Evolutionary conservation across 53 echinoderm and acorn worm species (phyloP), one percentile per base, ranked within the genome.

Genomic region (Crossaster papposus): DNA sequence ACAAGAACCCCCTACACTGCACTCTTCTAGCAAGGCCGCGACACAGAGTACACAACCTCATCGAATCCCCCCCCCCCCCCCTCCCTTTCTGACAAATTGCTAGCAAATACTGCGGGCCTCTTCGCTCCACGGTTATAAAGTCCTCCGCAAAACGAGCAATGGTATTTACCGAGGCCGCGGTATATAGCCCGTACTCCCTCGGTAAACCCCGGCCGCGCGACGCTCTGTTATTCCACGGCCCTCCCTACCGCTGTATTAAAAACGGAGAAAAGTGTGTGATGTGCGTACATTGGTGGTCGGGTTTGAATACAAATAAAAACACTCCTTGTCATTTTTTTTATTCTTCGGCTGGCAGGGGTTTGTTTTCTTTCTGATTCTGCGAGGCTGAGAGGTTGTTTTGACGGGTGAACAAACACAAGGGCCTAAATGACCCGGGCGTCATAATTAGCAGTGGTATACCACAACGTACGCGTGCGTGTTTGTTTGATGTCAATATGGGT

Each of bases 341-440:
- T 62, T 62, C n/a, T 32, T 0, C n/a, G 28, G 22, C 23, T 15
- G 30, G 54, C 13, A 2, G n/a, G 72, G 3, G 71, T 85, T 85
- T 85, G 73, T 85, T 85, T 85, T 85, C 73, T 50, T 85, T 85
- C 34, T 32, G 85, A 52, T 85, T 85, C 36, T 72, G 17, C 32
- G 29, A 3, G 54, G 72, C 85, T 10, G 74, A 85, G 72, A 52
- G 44, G 44, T 44, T 85, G 85, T 85, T 85, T 85, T 85, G 85
- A 73, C 85, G 85, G 72, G 85, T 72, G 85, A 52, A 54, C 85
- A 85, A 85, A 85, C 85, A 85, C 22, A 4, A 15, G 3, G n/a
- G 53, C 54, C 72, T 22, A 85, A 79, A 31, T 51, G 73, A 85
- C 52, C 85, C 53, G 28, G n/a, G 28, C 85, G 73, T 72, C 54